These are phyloP conservation scores for Tanypteryx hageni DNA, from an alignment of 2,888 invertebrate species.

Conservation along the genomic window DNA sequence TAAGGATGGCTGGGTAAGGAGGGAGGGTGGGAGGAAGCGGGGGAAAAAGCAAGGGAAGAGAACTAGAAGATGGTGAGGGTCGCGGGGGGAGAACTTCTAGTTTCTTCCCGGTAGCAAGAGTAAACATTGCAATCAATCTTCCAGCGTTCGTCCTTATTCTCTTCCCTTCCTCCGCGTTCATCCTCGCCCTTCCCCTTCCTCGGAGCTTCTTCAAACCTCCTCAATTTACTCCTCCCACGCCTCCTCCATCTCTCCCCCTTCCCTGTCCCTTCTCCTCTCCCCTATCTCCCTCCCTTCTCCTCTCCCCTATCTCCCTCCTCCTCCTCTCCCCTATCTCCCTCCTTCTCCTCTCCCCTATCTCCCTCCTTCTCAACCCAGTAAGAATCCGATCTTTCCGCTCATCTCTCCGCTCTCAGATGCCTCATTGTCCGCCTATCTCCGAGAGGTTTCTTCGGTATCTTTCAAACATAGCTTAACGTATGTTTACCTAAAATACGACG, in stretches of 20 bases:
- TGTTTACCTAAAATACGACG: conserved; percentile 41
- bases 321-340: background rate
- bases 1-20: background rate
- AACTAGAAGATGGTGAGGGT: background rate
- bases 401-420: background rate
- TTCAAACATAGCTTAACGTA: background rate
- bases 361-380: background rate
- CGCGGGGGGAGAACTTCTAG: conserved; percentile 17
- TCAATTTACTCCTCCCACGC: conserved; percentile 27
- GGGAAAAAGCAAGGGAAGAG: background rate
- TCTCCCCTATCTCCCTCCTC: background rate
- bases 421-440: background rate
- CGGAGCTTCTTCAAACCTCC: background rate
- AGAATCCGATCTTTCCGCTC: background rate
- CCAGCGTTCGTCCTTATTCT: background rate
- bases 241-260: background rate
- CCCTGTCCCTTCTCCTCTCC: background rate
- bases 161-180: background rate
- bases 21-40: too few species aligned
- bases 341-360: background rate
- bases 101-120: conserved; percentile 63
- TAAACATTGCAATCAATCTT: conserved; percentile 64
- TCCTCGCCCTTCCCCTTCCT: background rate
- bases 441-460: background rate
- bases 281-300: background rate